Conservation (phyloP, 2,113 vertebrate species). For the Tenrec ecaudatus region DNA sequence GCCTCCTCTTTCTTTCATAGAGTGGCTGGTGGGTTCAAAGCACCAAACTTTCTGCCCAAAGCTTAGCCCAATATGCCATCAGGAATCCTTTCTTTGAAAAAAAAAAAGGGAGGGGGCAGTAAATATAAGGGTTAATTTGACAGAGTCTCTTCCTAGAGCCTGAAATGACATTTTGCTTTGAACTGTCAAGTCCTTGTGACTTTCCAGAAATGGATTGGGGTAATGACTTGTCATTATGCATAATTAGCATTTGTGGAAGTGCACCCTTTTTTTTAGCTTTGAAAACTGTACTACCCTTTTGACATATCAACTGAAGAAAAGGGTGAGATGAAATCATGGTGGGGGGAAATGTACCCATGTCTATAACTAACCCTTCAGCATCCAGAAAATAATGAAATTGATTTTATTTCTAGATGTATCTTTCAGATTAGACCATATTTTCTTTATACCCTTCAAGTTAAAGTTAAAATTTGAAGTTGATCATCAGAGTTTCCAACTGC, state of each 20-base stretch:
- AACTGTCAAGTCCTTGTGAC: conserved; percentile 45
- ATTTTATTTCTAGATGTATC: neutral
- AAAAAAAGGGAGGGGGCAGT: no score
- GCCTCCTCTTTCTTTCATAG: no score
- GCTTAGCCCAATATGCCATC: no score
- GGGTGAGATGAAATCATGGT: neutral
- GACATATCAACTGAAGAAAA: conserved; percentile 5
- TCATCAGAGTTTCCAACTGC: neutral
- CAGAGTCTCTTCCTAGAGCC: neutral
- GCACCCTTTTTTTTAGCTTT: conserved; percentile 56
- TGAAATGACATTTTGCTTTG: conserved; percentile 58
- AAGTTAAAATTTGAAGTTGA: neutral
- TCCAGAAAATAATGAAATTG: conserved; percentile 7
- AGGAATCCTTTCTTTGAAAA: no score
- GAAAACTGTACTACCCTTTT: conserved; percentile 4
- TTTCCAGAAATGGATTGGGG: conserved; percentile 71
- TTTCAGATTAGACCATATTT: neutral
- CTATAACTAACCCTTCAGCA: conserved; percentile 13
- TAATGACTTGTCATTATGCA: conserved; percentile 67
- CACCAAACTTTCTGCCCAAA: no score
- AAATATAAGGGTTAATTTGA: conserved; percentile 25
- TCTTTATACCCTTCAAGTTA: neutral
- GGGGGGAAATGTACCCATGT: neutral
- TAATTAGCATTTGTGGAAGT: conserved; percentile 65
- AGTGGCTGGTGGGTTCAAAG: no score